phyloP scores from a whole-genome alignment of 2,113 vertebrate species.

The Pluvianellus socialis region DNA sequence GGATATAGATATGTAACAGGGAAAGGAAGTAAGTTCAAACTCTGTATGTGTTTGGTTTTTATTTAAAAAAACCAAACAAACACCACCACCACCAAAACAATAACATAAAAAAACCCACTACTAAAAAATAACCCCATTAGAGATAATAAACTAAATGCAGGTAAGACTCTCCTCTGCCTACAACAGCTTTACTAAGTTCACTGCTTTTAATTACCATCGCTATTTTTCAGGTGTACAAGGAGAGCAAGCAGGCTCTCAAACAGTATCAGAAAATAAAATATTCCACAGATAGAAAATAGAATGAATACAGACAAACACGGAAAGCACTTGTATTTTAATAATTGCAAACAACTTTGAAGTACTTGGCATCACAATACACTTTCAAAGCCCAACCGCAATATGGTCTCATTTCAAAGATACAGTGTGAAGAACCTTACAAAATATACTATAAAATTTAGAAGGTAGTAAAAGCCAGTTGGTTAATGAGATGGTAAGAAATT shows the following conservation, averaged over 20 bases:
- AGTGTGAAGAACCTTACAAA: background rate
- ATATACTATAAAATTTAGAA: background rate
- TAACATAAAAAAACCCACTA: background rate
- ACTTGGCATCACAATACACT: background rate
- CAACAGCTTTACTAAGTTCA: background rate
- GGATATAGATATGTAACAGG: background rate
- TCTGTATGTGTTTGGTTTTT: rapidly evolving
- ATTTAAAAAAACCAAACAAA: background rate
- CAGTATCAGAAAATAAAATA: background rate
- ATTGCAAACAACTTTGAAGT: background rate
- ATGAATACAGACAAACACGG: background rate
- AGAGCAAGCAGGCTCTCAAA: background rate
- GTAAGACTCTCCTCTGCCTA: background rate
- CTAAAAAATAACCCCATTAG: background rate
- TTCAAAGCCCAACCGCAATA: background rate
- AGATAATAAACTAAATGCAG: background rate
- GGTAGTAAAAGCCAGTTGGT: background rate
- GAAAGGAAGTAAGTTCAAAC: background rate
- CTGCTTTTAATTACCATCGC: background rate
- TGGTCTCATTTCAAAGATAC: background rate
- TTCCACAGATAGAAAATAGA: background rate
- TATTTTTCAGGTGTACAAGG: background rate
- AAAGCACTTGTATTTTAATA: background rate
- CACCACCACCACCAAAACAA: background rate
- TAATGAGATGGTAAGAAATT: background rate